Evolutionary conservation across 2,113 vertebrate species (phyloP).

Genomic region (Lamprologus tigripictilis): DNA sequence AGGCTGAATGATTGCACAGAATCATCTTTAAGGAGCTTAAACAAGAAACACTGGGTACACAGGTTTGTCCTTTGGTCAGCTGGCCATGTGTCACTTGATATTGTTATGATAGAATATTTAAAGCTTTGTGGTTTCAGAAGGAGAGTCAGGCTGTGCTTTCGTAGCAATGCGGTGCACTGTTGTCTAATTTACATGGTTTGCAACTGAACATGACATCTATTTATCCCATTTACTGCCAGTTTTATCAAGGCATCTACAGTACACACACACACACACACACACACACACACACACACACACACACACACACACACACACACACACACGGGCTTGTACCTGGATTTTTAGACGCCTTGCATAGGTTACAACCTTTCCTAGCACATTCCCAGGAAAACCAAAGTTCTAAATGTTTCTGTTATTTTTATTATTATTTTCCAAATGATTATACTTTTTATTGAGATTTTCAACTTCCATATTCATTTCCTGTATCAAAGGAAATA

Average conservation of each 20-base stretch:
- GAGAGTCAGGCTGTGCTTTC: background rate
- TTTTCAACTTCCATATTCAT: background rate
- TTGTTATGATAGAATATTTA: fast-evolving
- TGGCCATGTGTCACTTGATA: background rate
- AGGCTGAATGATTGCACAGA: background rate
- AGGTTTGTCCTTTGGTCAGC: background rate
- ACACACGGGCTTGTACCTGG: background rate
- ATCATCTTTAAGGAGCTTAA: background rate
- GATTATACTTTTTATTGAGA: fast-evolving
- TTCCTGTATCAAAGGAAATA: background rate
- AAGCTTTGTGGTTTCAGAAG: background rate
- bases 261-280: background rate
- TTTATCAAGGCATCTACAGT: background rate
- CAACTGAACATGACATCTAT: background rate
- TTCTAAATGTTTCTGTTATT: background rate
- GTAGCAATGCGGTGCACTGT: background rate
- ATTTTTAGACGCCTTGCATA: background rate
- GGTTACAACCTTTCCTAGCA: background rate
- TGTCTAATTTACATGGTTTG: background rate
- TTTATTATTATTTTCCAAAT: background rate
- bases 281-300: background rate
- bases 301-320: background rate
- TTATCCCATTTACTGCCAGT: background rate
- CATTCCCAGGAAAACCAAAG: background rate
- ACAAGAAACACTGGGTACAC: background rate